Percentiles rank a stretch among this genome's conserved stretches.
These are phyloP conservation scores for Heteronetta atricapilla DNA, from an alignment of 2,113 vertebrate genomes.

Conservation along the genomic window DNA sequence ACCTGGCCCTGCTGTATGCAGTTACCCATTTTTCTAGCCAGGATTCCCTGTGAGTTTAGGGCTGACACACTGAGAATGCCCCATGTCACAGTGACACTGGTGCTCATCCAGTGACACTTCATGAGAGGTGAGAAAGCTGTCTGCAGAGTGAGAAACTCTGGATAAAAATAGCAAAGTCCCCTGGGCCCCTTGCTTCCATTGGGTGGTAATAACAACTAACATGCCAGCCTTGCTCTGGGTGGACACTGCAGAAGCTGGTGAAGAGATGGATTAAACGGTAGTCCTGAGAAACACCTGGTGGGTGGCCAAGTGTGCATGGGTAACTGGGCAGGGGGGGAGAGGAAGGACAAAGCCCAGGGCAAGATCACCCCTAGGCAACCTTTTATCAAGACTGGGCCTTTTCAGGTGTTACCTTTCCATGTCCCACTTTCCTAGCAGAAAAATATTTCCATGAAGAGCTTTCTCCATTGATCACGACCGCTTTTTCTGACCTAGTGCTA, in stretches of 20 bases:
- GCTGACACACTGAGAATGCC: neutral
- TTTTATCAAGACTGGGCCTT: neutral
- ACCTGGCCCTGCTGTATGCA: neutral
- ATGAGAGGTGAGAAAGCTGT: neutral
- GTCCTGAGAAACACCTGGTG: neutral
- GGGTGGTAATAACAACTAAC: neutral
- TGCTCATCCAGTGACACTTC: neutral
- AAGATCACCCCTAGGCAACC: neutral
- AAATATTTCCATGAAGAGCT: neutral
- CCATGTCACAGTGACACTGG: neutral
- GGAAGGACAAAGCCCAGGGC: neutral
- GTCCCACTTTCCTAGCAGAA: neutral
- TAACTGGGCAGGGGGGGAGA: neutral
- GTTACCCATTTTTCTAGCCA: neutral
- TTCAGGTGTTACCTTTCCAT: neutral
- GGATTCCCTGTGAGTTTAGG: neutral
- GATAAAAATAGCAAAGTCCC: conserved; percentile 24
- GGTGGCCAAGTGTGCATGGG: neutral
- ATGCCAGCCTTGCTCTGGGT: neutral
- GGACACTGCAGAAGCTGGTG: neutral
- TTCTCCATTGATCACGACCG: neutral
- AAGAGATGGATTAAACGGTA: neutral
- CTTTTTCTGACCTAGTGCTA: rapidly evolving
- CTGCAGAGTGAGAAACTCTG: neutral
- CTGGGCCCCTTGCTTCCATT: neutral